phyloP scores from a whole-genome alignment of 1,140 invertebrate genomes.

The Lerema accius region DNA sequence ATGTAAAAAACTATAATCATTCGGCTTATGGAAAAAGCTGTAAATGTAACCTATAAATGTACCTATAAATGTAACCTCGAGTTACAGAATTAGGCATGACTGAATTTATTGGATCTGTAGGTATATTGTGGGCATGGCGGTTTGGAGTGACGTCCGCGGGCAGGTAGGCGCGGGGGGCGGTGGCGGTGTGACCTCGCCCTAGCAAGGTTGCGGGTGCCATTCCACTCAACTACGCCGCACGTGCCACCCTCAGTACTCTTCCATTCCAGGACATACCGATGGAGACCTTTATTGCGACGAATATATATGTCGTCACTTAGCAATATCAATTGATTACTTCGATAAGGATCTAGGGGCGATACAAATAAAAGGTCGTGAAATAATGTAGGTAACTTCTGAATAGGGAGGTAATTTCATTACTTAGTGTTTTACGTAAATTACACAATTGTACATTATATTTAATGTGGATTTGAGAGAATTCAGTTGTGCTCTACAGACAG shows the following conservation, averaged over 20 bases:
- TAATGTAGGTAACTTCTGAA: not conserved
- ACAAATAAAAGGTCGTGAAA: not conserved
- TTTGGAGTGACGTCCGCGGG: conserved; percentile 59
- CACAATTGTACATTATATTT: too few relatives aligned
- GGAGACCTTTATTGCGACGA: conserved; percentile 3
- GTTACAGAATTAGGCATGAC: conserved; percentile 21
- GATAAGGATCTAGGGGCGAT: not conserved
- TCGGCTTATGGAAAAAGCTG: not conserved
- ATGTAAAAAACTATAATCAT: too few relatives aligned
- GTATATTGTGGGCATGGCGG: conserved; percentile 27
- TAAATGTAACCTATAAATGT: too few relatives aligned
- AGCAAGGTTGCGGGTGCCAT: conserved; percentile 70
- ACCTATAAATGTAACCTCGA: conserved; percentile 23
- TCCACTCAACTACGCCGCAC: conserved; percentile 60
- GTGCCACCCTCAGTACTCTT: conserved; percentile 58
- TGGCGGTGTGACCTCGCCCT: conserved; percentile 66
- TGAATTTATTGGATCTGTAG: conserved; percentile 18
- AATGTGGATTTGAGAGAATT: too few relatives aligned
- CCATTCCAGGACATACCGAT: conserved; percentile 43
- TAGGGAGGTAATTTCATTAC: too few relatives aligned
- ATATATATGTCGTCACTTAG: not conserved
- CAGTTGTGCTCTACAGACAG: too few relatives aligned
- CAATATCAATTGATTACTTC: not conserved
- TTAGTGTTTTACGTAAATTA: too few relatives aligned
- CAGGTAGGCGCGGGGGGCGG: conserved; percentile 51